A percentile compares a stretch with the other conserved stretches of the same genome.
These are phyloP conservation scores for Gortyna flavago DNA, from an alignment of 2,888 invertebrate genomes.

Conservation along the genomic window DNA sequence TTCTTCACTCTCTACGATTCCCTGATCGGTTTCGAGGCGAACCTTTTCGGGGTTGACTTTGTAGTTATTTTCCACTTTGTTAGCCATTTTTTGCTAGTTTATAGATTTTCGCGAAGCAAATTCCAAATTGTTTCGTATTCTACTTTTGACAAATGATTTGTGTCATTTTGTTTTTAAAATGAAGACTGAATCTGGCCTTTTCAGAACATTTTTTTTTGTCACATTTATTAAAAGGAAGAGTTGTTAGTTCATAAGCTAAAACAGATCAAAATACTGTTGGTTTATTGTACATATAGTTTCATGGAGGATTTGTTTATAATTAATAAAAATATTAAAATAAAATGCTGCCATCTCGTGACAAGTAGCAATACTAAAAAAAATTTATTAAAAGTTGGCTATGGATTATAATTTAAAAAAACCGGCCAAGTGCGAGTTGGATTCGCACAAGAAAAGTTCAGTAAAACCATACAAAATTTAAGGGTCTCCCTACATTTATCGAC, in stretches of 20 bases:
- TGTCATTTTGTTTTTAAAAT: conserved; percentile 36
- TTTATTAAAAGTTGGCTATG: background rate
- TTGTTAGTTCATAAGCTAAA: background rate
- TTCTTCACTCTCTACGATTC: conserved; percentile 86
- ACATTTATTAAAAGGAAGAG: background rate
- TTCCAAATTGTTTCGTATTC: conserved; percentile 52
- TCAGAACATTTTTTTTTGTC: background rate
- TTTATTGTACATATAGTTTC: background rate
- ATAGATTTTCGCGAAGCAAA: conserved; percentile 56
- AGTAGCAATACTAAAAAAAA: conserved; percentile 22
- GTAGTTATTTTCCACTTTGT: conserved; percentile 74
- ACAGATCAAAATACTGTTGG: background rate
- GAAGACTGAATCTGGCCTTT: conserved; percentile 36
- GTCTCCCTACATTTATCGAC: too few relatives aligned
- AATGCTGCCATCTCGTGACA: conserved; percentile 36
- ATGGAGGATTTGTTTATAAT: too few relatives aligned
- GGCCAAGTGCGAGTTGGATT: too few relatives aligned
- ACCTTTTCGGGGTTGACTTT: conserved; percentile 85
- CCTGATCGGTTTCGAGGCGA: conserved; percentile 87
- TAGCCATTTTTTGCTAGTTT: conserved; percentile 74
- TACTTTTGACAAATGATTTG: conserved; percentile 52
- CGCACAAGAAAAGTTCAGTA: too few relatives aligned
- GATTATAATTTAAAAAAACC: background rate
- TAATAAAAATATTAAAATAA: background rate
- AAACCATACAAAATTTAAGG: too few relatives aligned